These are phyloP conservation scores for Acanthosoma haemorrhoidale DNA, from an alignment of 2,888 invertebrate genomes.

Conservation along the genomic window DNA sequence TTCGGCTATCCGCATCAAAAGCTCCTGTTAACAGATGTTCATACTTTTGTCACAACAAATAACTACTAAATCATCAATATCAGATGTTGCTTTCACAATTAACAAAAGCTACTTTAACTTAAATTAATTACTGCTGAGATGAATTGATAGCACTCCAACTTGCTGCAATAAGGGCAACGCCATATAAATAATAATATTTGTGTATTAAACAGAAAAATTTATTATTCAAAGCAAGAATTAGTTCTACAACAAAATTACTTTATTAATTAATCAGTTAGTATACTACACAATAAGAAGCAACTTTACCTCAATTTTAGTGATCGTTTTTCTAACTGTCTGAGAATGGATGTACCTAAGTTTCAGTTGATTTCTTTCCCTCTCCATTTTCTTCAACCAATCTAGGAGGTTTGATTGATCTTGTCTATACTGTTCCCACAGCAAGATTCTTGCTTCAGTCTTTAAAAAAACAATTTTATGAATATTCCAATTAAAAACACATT, in stretches of 20 bases:
- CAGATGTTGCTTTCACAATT: no score
- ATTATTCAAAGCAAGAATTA: not conserved
- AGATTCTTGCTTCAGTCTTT: slow-evolving; percentile 59
- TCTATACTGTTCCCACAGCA: slow-evolving; percentile 73
- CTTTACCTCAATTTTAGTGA: slow-evolving; percentile 59
- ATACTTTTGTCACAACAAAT: no score
- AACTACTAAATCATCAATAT: no score
- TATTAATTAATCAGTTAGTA: not conserved
- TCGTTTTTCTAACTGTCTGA: slow-evolving; percentile 64
- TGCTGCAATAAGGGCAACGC: no score
- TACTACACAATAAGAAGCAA: no score
- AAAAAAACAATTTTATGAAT: not conserved
- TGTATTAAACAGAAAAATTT: no score
- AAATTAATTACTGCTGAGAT: no score
- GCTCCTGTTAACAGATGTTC: slow-evolving; percentile 42
- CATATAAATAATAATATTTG: no score
- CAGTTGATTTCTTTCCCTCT: slow-evolving; percentile 68
- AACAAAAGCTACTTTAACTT: no score
- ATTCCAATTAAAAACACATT: not conserved
- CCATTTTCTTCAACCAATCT: slow-evolving; percentile 74
- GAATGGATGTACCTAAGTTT: slow-evolving; percentile 76
- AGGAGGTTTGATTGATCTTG: slow-evolving; percentile 63
- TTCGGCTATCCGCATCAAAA: slow-evolving; percentile 62
- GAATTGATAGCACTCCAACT: no score
- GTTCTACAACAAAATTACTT: not conserved